Conservation (phyloP, 2,113 vertebrate genomes). For the Heptranchias perlo region DNA sequence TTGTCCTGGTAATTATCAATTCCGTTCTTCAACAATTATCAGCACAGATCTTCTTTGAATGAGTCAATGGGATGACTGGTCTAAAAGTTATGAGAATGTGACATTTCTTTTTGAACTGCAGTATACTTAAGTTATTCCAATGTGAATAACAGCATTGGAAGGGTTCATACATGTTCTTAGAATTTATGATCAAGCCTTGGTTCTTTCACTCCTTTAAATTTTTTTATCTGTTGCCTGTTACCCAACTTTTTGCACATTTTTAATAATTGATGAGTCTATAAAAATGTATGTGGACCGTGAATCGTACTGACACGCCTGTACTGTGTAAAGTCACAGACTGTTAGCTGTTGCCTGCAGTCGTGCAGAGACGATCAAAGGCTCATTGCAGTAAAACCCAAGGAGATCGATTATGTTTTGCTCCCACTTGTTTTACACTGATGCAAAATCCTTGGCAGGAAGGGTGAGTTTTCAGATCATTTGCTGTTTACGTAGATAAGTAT, state of each 20-base stretch:
- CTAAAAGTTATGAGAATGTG: background rate
- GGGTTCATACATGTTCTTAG: background rate
- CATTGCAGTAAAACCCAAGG: background rate
- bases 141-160: background rate
- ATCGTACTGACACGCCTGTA: background rate
- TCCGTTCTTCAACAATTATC: background rate
- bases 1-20: background rate
- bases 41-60: background rate
- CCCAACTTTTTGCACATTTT: background rate
- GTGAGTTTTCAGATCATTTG: background rate
- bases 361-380: background rate
- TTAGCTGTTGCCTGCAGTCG: background rate
- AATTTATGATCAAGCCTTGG: background rate
- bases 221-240: background rate
- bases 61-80: background rate
- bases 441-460: background rate
- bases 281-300: background rate
- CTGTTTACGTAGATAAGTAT: background rate
- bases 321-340: background rate
- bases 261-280: background rate
- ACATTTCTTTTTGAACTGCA: background rate
- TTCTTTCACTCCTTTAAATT: background rate
- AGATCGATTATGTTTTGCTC: background rate
- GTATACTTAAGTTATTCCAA: background rate
- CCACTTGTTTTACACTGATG: background rate